phyloP scores from a whole-genome alignment of 2,888 invertebrate species.

The Diplazon laetatorius region DNA sequence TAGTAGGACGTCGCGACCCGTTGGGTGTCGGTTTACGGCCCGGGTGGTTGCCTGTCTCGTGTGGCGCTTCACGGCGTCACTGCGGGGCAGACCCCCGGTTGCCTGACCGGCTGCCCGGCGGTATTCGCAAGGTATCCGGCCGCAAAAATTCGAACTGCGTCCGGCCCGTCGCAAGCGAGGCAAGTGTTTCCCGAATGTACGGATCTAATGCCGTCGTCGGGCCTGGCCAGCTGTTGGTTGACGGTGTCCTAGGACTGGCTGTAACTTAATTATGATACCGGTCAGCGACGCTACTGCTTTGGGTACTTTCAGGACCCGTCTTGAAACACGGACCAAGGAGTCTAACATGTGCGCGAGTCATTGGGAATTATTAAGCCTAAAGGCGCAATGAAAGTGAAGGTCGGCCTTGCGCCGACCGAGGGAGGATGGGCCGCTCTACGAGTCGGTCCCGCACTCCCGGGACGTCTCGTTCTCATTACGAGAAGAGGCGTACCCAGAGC shows the following conservation, averaged over 20 bases:
- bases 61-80: no score
- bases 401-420: conserved; percentile 80
- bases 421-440: conserved; percentile 83
- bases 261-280: conserved; percentile 70
- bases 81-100: no score
- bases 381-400: conserved; percentile 65
- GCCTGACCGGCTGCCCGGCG: no score
- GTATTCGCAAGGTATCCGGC: no score
- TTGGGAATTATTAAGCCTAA: conserved; percentile 81
- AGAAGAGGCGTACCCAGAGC: conserved; percentile 85
- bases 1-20: conserved; percentile 77
- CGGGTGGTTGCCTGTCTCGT: no score
- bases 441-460: conserved; percentile 84
- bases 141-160: no score
- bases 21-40: no score
- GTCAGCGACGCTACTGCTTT: conserved; percentile 80
- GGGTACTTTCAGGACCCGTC: conserved; percentile 86
- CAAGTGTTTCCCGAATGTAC: no score
- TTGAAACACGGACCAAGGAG: conserved; percentile 91
- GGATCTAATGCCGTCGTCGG: conserved; percentile 65
- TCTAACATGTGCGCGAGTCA: conserved; percentile 88
- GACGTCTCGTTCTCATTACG: conserved; percentile 83
- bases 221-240: conserved; percentile 70
- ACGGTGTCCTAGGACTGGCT: conserved; percentile 73
- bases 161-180: no score